A percentile compares a stretch with the other conserved stretches of the same genome.
Evolutionary conservation across 2,888 invertebrate species (phyloP).

Genomic region (Saturnia japonica): DNA sequence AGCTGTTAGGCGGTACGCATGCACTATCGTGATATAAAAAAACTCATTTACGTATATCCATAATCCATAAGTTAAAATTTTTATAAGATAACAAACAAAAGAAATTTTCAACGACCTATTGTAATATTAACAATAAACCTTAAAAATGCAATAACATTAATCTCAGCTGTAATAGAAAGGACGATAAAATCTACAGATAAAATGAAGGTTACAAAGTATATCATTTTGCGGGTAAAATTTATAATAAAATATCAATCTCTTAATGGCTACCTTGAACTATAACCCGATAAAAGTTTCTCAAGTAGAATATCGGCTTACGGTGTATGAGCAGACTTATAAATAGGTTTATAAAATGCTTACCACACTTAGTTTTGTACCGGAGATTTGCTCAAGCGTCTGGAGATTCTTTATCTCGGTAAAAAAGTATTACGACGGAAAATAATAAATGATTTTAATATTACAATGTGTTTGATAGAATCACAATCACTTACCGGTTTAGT

Average conservation of each 20-base stretch:
- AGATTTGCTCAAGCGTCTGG: not conserved
- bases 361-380: not conserved
- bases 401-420: not conserved
- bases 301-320: constrained; percentile 4
- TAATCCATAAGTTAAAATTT: no score
- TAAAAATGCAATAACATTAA: not conserved
- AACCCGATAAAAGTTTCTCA: not conserved
- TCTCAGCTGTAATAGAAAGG: not conserved
- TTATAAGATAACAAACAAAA: not conserved
- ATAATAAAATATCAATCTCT: constrained; percentile 11
- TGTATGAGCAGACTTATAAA: not conserved
- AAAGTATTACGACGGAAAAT: not conserved
- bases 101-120: not conserved
- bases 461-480: not conserved
- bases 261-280: not conserved
- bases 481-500: no score
- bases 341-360: not conserved
- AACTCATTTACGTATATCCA: no score
- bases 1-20: no score
- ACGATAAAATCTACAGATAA: not conserved
- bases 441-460: not conserved
- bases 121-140: not conserved
- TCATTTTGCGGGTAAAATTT: not conserved
- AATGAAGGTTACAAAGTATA: not conserved
- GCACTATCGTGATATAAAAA: no score